phyloP scores from a whole-genome alignment of 2,797 vertebrate genomes.

The Eidolon dupreanum region DNA sequence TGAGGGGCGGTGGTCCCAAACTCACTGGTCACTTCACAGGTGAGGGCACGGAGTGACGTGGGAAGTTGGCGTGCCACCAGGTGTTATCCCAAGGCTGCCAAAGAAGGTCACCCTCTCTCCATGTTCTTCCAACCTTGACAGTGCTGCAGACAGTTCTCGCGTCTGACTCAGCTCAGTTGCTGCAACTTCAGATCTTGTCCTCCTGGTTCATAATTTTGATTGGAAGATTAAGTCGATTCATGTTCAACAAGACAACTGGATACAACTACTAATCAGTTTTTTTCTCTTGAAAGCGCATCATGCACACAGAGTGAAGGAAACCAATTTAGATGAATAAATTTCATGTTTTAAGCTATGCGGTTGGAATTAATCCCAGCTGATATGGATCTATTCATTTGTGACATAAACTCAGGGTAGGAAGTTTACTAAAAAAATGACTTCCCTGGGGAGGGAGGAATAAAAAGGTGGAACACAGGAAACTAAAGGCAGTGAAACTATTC shows the following conservation, averaged over 20 bases:
- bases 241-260: neutral
- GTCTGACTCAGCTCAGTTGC: neutral
- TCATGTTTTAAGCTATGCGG: neutral
- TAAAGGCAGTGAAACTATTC: neutral
- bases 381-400: neutral
- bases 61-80: neutral
- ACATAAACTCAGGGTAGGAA: neutral
- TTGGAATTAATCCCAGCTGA: neutral
- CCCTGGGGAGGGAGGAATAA: neutral
- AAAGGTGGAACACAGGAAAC: neutral
- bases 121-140: neutral
- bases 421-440: constrained; percentile 11
- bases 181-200: neutral
- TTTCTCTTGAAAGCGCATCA: neutral
- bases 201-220: neutral
- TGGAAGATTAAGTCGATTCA: neutral
- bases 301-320: neutral
- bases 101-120: neutral
- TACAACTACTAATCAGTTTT: neutral
- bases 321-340: neutral
- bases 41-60: neutral
- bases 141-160: neutral
- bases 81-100: neutral
- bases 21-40: neutral
- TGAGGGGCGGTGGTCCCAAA: neutral